Base-by-base conservation (phyloP, 1,140 invertebrate genomes). In the Drosophila bifasciata region DNA sequence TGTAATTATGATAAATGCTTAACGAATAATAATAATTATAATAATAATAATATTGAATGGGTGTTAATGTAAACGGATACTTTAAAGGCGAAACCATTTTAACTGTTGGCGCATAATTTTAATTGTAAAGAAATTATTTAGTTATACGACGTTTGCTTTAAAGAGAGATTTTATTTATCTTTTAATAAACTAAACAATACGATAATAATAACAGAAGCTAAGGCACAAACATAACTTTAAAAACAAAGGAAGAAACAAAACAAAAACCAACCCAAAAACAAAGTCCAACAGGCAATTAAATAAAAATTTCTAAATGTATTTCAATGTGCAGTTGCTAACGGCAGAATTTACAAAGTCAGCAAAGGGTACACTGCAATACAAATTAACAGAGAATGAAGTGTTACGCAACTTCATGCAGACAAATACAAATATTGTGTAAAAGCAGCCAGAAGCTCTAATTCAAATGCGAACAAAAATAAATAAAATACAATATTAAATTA, bases 401-500 rank as follows among this genome's bases (percentile, higher is more conserved):
- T 69, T 70, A 67, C 68, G 76, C 60, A 88, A 83, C 81, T 85
- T 79, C 73, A 86, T 86, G 80, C 80, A 85, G 63, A 85, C 81
- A 86, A 79, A 86, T 88, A 86, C 88, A n/a, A n/a, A n/a, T n/a
- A n/a, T n/a, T n/a, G n/a, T 86, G 80, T 86, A 86, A 85, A 63
- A 83, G 75, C 70, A 84, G 75, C 36, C 60, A 64, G 60, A 67
- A 66, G 68, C 67, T 50, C 53, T 45, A 85, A 70, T 69, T 64
- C 63, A 81, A 86, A 70, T 74, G 78, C 74, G 84, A 55, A 55
- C 62, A 76, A 62, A 75, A 72, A 70, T 86, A 88, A 83, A 78
- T 89, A 88, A 81, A 88, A 88, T 86, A 89, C 77, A 81, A 85
- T 81, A 85, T 88, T 85, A 88, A 85, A 88, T 88, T 88, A 62